Evolutionary conservation across 2,113 vertebrate genomes (phyloP).

Genomic region (Oryctolagus cuniculus): mOryCun1.1 NC_091440.1:37219001-37219500

Average conservation of each 20-base stretch:
- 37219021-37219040: slow-evolving; percentile 23
- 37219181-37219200: slow-evolving; percentile 35
- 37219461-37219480: slow-evolving; percentile 54
- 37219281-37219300: not conserved
- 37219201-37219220: slow-evolving; percentile 57
- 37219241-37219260: slow-evolving; percentile 51
- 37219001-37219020: slow-evolving; percentile 36
- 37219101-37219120: not conserved
- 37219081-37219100: not conserved
- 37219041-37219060: slow-evolving; percentile 41
- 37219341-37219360: slow-evolving; percentile 56
- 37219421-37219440: not conserved
- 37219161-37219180: slow-evolving; percentile 63
- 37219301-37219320: not conserved
- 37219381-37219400: slow-evolving; percentile 3
- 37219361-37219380: slow-evolving; percentile 14
- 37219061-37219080: slow-evolving; percentile 56
- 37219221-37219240: slow-evolving; percentile 43
- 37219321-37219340: slow-evolving; percentile 34
- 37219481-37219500: not conserved
- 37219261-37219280: slow-evolving; percentile 35
- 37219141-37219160: slow-evolving; percentile 58
- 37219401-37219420: not conserved
- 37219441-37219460: slow-evolving; percentile 22
- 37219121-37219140: not conserved